Evolutionary conservation across 2,888 invertebrate genomes (phyloP).

Genomic region (Eupithecia inturbata): DNA sequence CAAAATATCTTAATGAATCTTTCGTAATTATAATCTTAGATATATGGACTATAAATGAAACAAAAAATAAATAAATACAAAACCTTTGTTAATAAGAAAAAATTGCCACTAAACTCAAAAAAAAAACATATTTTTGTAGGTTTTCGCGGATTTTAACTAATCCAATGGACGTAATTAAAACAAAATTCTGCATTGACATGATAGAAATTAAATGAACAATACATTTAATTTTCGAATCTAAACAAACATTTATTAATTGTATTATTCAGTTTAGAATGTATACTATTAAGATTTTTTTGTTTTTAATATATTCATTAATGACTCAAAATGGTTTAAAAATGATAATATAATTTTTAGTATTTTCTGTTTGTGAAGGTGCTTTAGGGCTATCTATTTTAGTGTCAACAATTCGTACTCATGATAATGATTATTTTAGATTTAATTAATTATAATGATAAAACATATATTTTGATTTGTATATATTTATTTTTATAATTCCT

Average conservation of each 20-base stretch:
- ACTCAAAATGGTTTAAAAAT: conserved; percentile 81
- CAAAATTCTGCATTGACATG: too few species aligned
- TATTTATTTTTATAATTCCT: conserved; percentile 56
- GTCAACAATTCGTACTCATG: conserved; percentile 85
- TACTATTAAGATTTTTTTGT: conserved; percentile 83
- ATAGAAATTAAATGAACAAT: too few species aligned
- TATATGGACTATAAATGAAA: too few species aligned
- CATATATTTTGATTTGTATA: conserved; percentile 70
- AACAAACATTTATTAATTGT: conserved; percentile 85
- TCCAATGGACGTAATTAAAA: too few species aligned
- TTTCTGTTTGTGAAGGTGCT: conserved; percentile 86
- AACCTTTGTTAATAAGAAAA: too few species aligned
- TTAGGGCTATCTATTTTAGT: conserved; percentile 86
- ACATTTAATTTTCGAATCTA: conserved; percentile 82
- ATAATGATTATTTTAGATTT: conserved; percentile 87
- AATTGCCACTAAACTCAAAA: too few species aligned
- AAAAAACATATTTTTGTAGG: too few species aligned
- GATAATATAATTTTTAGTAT: conserved; percentile 85
- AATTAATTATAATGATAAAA: conserved; percentile 84
- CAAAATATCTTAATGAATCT: too few species aligned
- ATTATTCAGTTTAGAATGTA: conserved; percentile 84
- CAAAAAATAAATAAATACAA: too few species aligned
- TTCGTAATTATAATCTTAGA: too few species aligned
- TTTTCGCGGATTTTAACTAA: too few species aligned
- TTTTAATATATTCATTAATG: conserved; percentile 77